Evolutionary conservation across 1,140 invertebrate species (phyloP), one percentile per base, ranked within the genome.

Genomic region (Holotrichia oblita): DNA sequence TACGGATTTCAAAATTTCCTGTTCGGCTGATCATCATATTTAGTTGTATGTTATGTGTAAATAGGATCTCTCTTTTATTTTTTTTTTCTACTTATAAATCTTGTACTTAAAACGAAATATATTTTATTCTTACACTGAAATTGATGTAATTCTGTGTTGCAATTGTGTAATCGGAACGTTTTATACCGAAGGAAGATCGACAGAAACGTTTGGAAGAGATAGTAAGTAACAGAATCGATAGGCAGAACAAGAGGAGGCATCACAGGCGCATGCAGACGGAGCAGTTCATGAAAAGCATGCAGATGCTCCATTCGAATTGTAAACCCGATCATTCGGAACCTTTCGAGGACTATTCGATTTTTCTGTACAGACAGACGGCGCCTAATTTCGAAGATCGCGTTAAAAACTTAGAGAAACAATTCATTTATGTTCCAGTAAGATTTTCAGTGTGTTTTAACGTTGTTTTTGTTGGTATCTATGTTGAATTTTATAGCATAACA

Each of bases 221-320:
- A 77, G 91, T 90, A 85, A 87, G 88, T 77, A 93, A 93, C 89
- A 90, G 92, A 59, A 86, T 86, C 59, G 92, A 94, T 76, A 89
- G 92, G 77, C 90, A 91, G 86, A 90, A 89, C 85, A 90, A 90
- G 80, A 89, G 92, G 8, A 90, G 91, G 78, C 91, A 92, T 84
- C 90, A 92, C 81, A 88, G 92, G 78, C 90, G 91, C 85, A 89
- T 92, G 82, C 90, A 92, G 79, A 93, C 91, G 2, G 91, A 93
- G 82, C 92, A 93, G 78, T 93, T 94, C 86, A 89, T 93, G 83
- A 94, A 94, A 87, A 94, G 93, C 86, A 91, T 94, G 90, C 91
- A 93, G 84, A 93, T 94, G 90, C 87, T 94, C 79, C 91, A 93
- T 86, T 90, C 90, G 14, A 93, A 93, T 83, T 88, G 90, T 73